phyloP scores from a whole-genome alignment of 2,797 vertebrate genomes.

The Eulemur mongoz region DNA sequence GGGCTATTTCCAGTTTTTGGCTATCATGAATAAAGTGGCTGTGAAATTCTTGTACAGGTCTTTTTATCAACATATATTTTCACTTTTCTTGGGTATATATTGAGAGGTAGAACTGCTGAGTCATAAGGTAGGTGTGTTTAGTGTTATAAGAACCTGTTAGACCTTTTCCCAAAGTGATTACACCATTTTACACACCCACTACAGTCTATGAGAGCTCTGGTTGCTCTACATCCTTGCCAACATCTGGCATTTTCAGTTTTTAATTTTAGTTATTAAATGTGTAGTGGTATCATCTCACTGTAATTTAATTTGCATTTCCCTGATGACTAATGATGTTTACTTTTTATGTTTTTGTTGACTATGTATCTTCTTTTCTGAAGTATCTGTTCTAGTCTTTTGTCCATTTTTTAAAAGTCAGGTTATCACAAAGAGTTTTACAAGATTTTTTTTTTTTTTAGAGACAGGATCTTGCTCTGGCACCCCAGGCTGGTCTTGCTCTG shows the following conservation, averaged over 20 bases:
- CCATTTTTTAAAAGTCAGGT: background rate
- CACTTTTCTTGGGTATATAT: conserved; percentile 22
- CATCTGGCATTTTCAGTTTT: conserved; percentile 7
- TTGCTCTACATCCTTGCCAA: background rate
- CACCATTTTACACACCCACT: background rate
- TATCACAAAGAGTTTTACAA: background rate
- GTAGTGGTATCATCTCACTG: background rate
- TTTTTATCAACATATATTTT: conserved; percentile 2
- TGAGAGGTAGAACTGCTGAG: background rate
- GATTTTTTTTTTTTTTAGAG: too few relatives aligned
- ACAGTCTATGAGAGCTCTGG: background rate
- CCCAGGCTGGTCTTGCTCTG: too few relatives aligned
- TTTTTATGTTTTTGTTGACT: conserved; percentile 11
- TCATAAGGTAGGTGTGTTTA: conserved; percentile 22
- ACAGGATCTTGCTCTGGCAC: too few relatives aligned
- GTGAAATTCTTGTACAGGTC: background rate
- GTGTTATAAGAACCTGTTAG: background rate
- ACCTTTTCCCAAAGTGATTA: background rate
- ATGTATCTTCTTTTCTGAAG: background rate
- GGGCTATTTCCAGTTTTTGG: background rate
- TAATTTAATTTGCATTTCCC: conserved; percentile 42
- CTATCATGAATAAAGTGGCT: conserved; percentile 2
- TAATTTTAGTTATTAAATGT: conserved; percentile 11
- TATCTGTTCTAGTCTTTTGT: background rate
- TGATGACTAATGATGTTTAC: background rate